These are phyloP conservation scores for Sciurus carolinensis DNA, from an alignment of 2,797 vertebrate genomes.

Conservation along the genomic window DNA sequence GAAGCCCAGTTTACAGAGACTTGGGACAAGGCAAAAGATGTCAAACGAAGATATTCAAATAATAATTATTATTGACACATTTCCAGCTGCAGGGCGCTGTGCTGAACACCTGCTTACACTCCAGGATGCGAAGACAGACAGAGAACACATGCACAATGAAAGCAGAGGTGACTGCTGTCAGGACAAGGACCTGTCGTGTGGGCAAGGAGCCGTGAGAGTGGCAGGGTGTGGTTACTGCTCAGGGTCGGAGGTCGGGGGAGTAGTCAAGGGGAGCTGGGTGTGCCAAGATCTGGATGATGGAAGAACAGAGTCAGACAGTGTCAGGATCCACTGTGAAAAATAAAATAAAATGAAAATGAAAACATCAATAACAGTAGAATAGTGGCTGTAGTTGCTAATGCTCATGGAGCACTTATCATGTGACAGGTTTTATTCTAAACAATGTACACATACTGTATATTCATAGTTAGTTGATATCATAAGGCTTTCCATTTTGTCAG, in stretches of 20 bases:
- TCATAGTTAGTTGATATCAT: neutral
- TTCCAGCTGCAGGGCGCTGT: neutral
- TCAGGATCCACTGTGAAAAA: neutral
- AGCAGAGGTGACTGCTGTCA: accelerated
- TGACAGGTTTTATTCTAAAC: neutral
- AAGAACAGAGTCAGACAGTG: neutral
- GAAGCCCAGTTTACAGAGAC: neutral
- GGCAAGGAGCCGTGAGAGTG: neutral
- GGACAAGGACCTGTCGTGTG: accelerated
- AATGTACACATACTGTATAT: neutral
- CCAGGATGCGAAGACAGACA: neutral
- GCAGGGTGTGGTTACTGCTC: neutral
- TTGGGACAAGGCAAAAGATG: neutral
- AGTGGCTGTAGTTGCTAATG: neutral
- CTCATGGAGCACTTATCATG: neutral
- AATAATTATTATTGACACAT: neutral
- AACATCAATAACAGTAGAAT: neutral
- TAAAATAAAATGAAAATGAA: neutral
- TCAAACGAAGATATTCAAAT: neutral
- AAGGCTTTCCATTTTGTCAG: neutral
- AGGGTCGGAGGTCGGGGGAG: neutral
- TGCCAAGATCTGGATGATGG: neutral
- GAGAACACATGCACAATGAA: neutral
- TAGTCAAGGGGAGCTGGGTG: neutral
- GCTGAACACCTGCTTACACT: neutral